Evolutionary conservation across 2,797 vertebrate genomes (phyloP), one percentile per base, ranked within the genome.

Genomic region (Darevskia mixta): DNA sequence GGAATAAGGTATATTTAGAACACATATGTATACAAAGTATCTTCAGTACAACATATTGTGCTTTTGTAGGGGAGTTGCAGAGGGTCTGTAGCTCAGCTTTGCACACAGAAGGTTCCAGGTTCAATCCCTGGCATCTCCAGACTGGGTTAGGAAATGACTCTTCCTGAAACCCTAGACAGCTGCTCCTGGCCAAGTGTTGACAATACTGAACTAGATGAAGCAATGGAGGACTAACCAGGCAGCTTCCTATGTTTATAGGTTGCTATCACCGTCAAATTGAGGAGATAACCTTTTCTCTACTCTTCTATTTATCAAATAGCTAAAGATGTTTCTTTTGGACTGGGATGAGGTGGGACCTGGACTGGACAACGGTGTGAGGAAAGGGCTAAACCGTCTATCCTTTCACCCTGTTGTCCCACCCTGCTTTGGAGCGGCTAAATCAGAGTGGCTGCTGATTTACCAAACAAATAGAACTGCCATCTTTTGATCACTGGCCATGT

Each of bases 1-100:
- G 6, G 55, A 67, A 87, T 72, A 43, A 27, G 2, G 35, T 88
- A 67, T 23, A 11, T 85, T 75, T 72, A 72, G 88, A 90, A 94
- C 88, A 49, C 5, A 38, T 3, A 8, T 0, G 20, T 79, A 1
- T n/a, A 25, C 20, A 76, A 45, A 25, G 43, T 23, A 23, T 13
- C 27, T 8, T 43, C 13, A 85, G 32, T 43, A 18, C 13, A 85
- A 43, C 17, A 5, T 29, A n/a, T 41, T 61, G 20, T 27, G 77
- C 29, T 55, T 67, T 5, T 17, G 45, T 18, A 10, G 20, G 32
- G 2, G 45, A 32, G 11, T 23, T 64, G 61, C 18, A 23, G 61
- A 64, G 61, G 20, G 61, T 18, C 61, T 64, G 61, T 64, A 64
- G 61, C 61, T 23, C 61, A 64, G 5, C 5, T 23, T 2, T 64